Base-by-base conservation (phyloP, 2,888 invertebrate genomes). In the Zygaena filipendulae region DNA sequence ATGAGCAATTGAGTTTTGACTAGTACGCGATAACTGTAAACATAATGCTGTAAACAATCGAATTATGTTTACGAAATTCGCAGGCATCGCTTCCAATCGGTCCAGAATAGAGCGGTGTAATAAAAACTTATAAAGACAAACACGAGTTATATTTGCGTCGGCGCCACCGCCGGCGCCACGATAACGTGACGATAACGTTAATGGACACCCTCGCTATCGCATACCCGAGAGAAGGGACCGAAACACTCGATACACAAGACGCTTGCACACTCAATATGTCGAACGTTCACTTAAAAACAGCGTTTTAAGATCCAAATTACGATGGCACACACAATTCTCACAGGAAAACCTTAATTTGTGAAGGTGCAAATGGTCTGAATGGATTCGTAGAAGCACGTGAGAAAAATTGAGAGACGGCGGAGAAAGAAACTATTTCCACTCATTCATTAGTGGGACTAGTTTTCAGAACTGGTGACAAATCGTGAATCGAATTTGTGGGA, bases 121-220 rank as follows among this genome's bases (percentile, higher is more conserved):
- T 21, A 42, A 38, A 51, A 53, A 49, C 45, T 45, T 43, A 47
- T 52, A 52, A 57, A 56, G 56, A 56, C 54, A 54, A 59, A 55
- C 52, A 56, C 47, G 52, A 56, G 60, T 49, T 52, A 59, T 62
- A 64, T 62, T 55, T 47, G 45, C 42, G 47, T 39, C 43, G 36
- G 37, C 33, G 37, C 33, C 36, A 52, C 63, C 74, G 74, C 72
- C 72, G 72, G 72, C 74, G 72, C 70, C 57, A 44, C 61, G 71
- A 71, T 70, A 69, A 62, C 63, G 57, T 43, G 39, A 51, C 59
- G 74, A 74, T 77, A 77, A 68, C 64, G 55, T 59, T 77, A 77
- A 77, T 77, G 75, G 75, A 72, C 49, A 57, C 63, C 56, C 49
- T 49, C 57, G 55, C 66, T 72, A 72, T 72, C 72, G 57, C 51